Conservation (phyloP, 92 coral and sea anemone genomes). For the Bergia puertoricense region DNA sequence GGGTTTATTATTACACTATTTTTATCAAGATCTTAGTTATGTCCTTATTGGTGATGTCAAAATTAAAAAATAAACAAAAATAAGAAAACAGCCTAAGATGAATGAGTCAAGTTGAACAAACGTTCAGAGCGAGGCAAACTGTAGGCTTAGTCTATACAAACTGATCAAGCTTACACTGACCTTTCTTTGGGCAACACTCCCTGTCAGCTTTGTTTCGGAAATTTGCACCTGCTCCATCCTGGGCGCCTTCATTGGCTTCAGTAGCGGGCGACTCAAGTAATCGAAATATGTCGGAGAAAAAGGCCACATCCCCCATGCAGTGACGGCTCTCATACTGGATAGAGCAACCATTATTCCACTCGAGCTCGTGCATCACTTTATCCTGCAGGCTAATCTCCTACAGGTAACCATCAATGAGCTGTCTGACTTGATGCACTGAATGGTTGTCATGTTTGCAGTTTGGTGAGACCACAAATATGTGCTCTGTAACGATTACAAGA, state of each 20-base stretch:
- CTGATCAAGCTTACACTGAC: too few relatives aligned
- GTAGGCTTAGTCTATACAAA: too few relatives aligned
- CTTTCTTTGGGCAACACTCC: slow-evolving; percentile 34
- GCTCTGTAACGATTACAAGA: neutral
- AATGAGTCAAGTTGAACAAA: too few relatives aligned
- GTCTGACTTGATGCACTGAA: slow-evolving; percentile 1
- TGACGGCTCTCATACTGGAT: neutral
- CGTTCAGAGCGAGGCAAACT: too few relatives aligned
- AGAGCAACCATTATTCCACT: slow-evolving; percentile 27
- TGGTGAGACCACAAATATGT: neutral
- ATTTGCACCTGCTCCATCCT: slow-evolving; percentile 53
- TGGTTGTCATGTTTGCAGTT: slow-evolving; percentile 5
- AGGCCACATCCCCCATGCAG: slow-evolving; percentile 55
- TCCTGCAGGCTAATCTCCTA: slow-evolving; percentile 10
- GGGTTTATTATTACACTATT: too few relatives aligned
- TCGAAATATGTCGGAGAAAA: slow-evolving; percentile 40
- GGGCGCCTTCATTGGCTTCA: slow-evolving; percentile 30
- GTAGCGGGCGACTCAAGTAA: slow-evolving; percentile 54
- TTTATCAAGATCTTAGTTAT: too few relatives aligned
- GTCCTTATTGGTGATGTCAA: too few relatives aligned
- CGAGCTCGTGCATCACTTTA: slow-evolving; percentile 46
- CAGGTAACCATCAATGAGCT: neutral
- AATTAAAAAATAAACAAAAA: too few relatives aligned
- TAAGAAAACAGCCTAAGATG: too few relatives aligned
- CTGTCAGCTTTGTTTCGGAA: slow-evolving; percentile 47